Evolutionary conservation across 2,113 vertebrate species (phyloP).

Genomic region (Gobius niger): DNA sequence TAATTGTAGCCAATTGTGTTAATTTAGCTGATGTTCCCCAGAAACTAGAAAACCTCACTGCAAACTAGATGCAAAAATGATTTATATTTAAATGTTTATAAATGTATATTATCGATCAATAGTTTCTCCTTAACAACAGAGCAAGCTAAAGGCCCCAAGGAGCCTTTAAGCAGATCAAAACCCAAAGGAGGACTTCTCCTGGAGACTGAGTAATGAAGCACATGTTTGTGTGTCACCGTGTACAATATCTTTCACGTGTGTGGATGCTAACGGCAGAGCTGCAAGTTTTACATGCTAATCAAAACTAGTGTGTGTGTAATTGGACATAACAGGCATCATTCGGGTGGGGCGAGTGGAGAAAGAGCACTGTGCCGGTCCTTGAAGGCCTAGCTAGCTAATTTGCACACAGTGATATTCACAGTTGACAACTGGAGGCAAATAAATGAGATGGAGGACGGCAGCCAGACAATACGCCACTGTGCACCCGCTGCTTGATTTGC

Average conservation of each 20-base stretch:
- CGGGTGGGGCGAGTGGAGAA: slow-evolving; percentile 50
- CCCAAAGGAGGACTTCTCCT: slow-evolving; percentile 32
- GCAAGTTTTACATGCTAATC: slow-evolving; percentile 65
- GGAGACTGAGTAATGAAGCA: slow-evolving; percentile 48
- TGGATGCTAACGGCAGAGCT: slow-evolving; percentile 24
- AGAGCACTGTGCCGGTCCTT: slow-evolving; percentile 48
- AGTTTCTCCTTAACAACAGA: slow-evolving; percentile 10
- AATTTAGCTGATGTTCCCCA: no score
- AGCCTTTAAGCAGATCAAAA: slow-evolving; percentile 43
- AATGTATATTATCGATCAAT: slow-evolving; percentile 29
- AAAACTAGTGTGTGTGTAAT: slow-evolving; percentile 68
- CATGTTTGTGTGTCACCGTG: slow-evolving; percentile 22
- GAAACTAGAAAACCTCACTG: not conserved
- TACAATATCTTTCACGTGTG: slow-evolving; percentile 12
- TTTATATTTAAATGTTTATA: slow-evolving; percentile 16
- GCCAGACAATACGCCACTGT: slow-evolving; percentile 62
- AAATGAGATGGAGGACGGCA: slow-evolving; percentile 73
- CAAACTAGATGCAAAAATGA: slow-evolving; percentile 31
- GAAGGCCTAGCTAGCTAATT: slow-evolving; percentile 66
- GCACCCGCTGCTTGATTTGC: slow-evolving; percentile 70
- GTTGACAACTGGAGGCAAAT: slow-evolving; percentile 77
- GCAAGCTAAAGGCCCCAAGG: slow-evolving; percentile 22
- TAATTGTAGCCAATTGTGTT: slow-evolving; percentile 24
- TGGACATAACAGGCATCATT: slow-evolving; percentile 75
- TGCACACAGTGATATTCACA: slow-evolving; percentile 69